phyloP scores from a whole-genome alignment of 1,140 invertebrate species.

The Aphis craccivora region DNA sequence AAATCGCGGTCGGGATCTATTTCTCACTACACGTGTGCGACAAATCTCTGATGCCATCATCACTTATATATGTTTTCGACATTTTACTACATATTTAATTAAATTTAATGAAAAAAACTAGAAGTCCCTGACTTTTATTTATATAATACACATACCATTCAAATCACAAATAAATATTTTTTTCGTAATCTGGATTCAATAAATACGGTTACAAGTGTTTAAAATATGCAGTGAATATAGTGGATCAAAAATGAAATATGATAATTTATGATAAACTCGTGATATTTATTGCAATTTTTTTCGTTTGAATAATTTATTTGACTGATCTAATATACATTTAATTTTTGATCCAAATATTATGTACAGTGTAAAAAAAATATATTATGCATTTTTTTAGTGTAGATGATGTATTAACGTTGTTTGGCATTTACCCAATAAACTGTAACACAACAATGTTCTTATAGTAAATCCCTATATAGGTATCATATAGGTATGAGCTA shows the following conservation, averaged over 20 bases:
- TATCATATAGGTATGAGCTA: not conserved
- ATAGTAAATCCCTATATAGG: not conserved
- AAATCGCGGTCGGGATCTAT: not conserved
- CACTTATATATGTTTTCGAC: not conserved
- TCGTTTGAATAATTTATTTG: not conserved
- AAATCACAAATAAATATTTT: not conserved
- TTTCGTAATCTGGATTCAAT: slow-evolving; percentile 6
- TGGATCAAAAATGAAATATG: not conserved
- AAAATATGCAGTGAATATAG: not conserved
- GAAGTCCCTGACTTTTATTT: not conserved
- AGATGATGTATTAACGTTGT: not conserved
- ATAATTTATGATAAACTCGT: not conserved
- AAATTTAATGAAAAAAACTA: not conserved
- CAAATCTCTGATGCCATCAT: not conserved
- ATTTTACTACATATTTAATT: not conserved
- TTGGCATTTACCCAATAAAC: slow-evolving; percentile 25
- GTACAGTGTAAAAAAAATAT: not conserved
- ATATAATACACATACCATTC: not conserved
- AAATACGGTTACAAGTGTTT: not conserved
- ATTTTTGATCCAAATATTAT: not conserved
- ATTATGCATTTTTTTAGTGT: not conserved
- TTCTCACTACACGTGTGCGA: not conserved
- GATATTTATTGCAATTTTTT: not conserved
- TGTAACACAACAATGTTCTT: not conserved
- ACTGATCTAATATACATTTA: not conserved